A percentile compares a stretch with the other conserved stretches of the same genome.
These are phyloP conservation scores for Coecobrya sp. DNA, from an alignment of 2,888 invertebrate species.

Conservation along the genomic window DNA sequence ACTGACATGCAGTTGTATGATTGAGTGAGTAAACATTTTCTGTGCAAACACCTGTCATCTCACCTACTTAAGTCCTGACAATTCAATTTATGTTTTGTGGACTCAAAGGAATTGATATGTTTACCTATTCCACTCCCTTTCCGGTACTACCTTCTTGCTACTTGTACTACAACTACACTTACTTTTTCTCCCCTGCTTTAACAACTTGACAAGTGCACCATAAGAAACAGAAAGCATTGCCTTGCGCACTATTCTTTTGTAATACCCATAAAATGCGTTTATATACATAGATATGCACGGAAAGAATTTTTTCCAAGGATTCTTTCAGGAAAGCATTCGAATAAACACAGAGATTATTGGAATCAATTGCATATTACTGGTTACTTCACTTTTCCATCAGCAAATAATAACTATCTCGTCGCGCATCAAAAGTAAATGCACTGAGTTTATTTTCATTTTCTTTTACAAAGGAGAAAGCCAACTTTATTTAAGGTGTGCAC, in stretches of 20 bases:
- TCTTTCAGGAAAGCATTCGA: background rate
- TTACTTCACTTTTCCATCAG: conserved; percentile 54
- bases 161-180: conserved; percentile 9
- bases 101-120: conserved; percentile 83
- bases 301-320: background rate
- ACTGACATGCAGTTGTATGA: conserved; percentile 77
- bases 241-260: background rate
- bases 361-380: conserved; percentile 51
- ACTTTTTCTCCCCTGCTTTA: background rate
- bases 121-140: conserved; percentile 44
- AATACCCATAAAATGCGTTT: background rate
- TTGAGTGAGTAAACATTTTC: conserved; percentile 84
- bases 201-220: background rate
- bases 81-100: conserved; percentile 83
- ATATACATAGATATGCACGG: background rate
- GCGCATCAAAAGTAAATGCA: background rate
- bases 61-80: conserved; percentile 83
- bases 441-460: background rate
- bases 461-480: background rate
- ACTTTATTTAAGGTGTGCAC: too few species aligned
- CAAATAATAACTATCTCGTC: conserved; percentile 35
- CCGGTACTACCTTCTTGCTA: background rate
- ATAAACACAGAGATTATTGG: conserved; percentile 45
- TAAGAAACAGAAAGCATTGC: background rate
- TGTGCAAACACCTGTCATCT: conserved; percentile 85